These are phyloP conservation scores for Drosophila rufa DNA, from an alignment of 1,140 invertebrate species.

Conservation along the genomic window DNA sequence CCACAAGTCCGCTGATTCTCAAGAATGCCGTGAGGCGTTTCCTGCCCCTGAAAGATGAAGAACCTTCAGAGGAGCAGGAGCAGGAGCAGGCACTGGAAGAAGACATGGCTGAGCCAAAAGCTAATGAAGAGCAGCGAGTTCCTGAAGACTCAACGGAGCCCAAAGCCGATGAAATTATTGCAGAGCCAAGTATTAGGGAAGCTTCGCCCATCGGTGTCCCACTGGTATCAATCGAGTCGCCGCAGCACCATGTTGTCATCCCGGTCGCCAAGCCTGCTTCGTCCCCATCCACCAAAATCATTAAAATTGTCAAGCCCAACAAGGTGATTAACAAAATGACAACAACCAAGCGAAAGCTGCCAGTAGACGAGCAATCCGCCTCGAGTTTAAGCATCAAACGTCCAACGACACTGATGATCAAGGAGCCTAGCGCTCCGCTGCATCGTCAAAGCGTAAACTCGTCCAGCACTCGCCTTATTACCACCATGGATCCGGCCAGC, in stretches of 20 bases:
- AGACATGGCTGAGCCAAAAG: neutral
- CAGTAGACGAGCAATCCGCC: slow-evolving; percentile 1
- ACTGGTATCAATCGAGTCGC: neutral
- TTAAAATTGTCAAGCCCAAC: slow-evolving; percentile 81
- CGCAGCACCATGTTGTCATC: neutral
- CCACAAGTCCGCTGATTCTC: slow-evolving; percentile 57
- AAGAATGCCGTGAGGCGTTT: slow-evolving; percentile 76
- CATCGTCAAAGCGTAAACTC: slow-evolving; percentile 7
- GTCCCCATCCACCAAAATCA: slow-evolving; percentile 42
- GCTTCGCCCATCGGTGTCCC: too few species aligned
- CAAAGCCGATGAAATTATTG: neutral
- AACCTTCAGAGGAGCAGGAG: slow-evolving; percentile 3
- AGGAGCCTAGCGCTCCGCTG: slow-evolving; percentile 45
- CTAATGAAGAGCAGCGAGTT: neutral
- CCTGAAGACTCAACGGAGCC: neutral
- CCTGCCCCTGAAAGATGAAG: neutral
- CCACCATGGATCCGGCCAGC: slow-evolving; percentile 55
- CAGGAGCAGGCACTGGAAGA: neutral
- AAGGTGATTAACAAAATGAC: slow-evolving; percentile 80
- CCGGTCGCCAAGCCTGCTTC: neutral
- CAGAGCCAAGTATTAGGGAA: neutral
- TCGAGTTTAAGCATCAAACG: slow-evolving; percentile 29
- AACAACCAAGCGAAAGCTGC: slow-evolving; percentile 55
- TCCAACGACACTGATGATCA: slow-evolving; percentile 45
- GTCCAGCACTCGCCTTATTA: slow-evolving; percentile 63